Base-by-base conservation (phyloP, 2,888 invertebrate genomes). In the Neoitamus cyanurus region DNA sequence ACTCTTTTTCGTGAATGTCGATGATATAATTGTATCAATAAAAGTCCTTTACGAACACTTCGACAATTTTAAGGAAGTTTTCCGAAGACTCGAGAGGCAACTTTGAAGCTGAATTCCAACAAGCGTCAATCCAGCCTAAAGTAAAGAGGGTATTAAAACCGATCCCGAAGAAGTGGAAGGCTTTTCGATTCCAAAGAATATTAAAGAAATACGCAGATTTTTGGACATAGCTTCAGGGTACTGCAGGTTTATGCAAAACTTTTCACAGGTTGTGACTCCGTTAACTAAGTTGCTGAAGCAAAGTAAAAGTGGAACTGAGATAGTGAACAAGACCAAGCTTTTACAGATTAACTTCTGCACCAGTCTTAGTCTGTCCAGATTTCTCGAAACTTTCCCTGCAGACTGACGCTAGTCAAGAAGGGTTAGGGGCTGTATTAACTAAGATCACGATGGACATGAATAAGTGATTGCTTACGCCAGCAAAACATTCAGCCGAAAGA, bases 391-490 rank as follows among this genome's bases (percentile, higher is more conserved):
- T 84, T 36, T 36, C 1, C 15, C n/a, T 85, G 7, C 70, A 82
- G 15, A 82, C 72, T n/a, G 82, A 84, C 80, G 73, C 70, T 1
- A 80, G 80, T n/a, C 28, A 48, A 9, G 15, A 46, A 11, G 75
- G 85, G 3, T 1, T 80, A 4, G 80, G 84, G 9, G 80, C 48
- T 7, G 70, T 72, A 15, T 31, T 80, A 4, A 20, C 37, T 25
- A 69, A 84, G 31, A 1, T 3, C 5, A 84, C 3, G 68, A 85
- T 0, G 83, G 85, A 0, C 46, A 82, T 28, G 87, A 87, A 30
- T 36, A 78, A n/a, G 85, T 87, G 1, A 86, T 87, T 9, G 84
- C 84, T 4, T 87, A 87, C 42, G 30, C 78, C 13, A 84, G 78
- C 15, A 30, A 70, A 2, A 78, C 46, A 2, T 20, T 84, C 2